These are phyloP conservation scores for Lordiphosa stackelbergi DNA, from an alignment of 1,140 invertebrate genomes.

Conservation along the genomic window DNA sequence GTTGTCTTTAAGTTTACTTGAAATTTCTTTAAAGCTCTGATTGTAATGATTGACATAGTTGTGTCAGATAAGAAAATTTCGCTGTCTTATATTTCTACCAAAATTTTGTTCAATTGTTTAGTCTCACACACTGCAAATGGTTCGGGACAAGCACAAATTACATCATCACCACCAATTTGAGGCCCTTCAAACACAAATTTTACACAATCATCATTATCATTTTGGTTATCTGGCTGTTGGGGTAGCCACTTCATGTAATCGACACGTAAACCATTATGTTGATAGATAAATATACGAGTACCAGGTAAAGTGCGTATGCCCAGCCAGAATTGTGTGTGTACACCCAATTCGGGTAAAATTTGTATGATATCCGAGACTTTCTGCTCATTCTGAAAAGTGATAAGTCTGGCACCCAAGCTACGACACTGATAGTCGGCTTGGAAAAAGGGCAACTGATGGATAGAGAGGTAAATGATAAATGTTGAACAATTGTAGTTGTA, in stretches of 20 bases:
- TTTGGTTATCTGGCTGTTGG: neutral
- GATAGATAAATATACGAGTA: neutral
- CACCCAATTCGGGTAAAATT: neutral
- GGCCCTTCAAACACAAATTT: neutral
- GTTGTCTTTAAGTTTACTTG: too few relatives aligned
- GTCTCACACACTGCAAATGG: neutral
- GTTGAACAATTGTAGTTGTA: neutral
- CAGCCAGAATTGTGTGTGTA: neutral
- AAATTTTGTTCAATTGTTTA: neutral
- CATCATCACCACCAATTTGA: slow-evolving; percentile 1
- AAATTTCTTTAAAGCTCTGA: too few relatives aligned
- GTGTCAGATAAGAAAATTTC: too few relatives aligned
- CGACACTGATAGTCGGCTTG: neutral
- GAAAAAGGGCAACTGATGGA: neutral
- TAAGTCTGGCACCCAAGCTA: too few relatives aligned
- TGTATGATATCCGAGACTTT: neutral
- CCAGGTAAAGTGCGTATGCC: neutral
- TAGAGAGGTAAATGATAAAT: neutral
- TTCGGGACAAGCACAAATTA: neutral
- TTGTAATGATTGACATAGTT: too few relatives aligned
- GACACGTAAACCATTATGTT: neutral
- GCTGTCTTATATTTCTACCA: too few relatives aligned
- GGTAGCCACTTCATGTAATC: neutral
- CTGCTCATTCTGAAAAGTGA: too few relatives aligned
- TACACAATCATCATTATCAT: neutral